Evolutionary conservation across 2,113 vertebrate genomes (phyloP), one percentile per base, ranked within the genome.

Genomic region (Coreoperca whiteheadi): DNA sequence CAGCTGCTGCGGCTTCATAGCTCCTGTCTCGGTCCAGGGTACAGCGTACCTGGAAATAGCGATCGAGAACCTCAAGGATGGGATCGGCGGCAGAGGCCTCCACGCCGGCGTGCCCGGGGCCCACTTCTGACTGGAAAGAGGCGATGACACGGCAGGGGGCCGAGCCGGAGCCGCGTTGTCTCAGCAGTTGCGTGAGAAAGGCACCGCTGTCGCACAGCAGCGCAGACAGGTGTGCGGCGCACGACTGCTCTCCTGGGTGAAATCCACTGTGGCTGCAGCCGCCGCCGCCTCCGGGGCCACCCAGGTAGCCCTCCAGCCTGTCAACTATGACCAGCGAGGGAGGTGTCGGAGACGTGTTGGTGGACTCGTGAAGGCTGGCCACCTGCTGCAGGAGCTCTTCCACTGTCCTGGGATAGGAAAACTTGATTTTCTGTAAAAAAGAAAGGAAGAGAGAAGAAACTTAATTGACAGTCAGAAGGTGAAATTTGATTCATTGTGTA

Each of bases 251-350:
- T 0, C 88, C 87, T 15, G 67, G 71, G 51, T 90, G 87, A 4
- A 67, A 39, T 2, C 88, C 91, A 23, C 37, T 16, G 25, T 64
- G 54, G 71, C 43, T 46, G 43, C 74, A 32, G 2, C 51, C 69
- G 4, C 28, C 65, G 23, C 74, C 34, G 2, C 51, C 69, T 6
- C 28, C 65, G 23, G 77, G 25, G 4, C 74, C 73, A 4, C 32
- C 12, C 50, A 95, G 74, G 77, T 91, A 96, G 15, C 41, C 72
- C 69, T 96, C 95, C 81, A 96, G 79, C 48, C 92, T 25, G 61
- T 96, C 95, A 0, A 96, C 72, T 1, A 96, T 91, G 81, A 96
- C 74, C 70, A 96, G 86, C 0, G 94, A 93, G 6, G 95, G 94
- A 8, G 90, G 83, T 0, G 68, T 43, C 2, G 88, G 79, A 9